Conservation (phyloP, 2,888 invertebrate genomes). For the Diaprepes abbreviatus region DNA sequence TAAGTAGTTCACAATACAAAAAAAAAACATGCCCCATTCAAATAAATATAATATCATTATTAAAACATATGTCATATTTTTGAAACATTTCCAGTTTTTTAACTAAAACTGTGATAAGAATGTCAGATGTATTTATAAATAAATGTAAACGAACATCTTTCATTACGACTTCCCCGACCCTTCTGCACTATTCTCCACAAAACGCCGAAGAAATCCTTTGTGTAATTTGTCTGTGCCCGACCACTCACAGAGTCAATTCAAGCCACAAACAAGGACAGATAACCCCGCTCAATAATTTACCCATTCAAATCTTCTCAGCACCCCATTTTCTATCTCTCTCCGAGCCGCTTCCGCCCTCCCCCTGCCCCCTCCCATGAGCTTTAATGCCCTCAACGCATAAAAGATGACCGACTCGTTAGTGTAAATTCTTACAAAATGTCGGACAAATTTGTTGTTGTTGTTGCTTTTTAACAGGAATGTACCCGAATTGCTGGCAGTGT, state of each 20-base stretch:
- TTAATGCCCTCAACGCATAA: conserved; percentile 2
- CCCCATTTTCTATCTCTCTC: conserved; percentile 40
- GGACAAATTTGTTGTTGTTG: conserved; percentile 1
- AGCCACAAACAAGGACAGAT: conserved; percentile 34
- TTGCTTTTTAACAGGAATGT: conserved; percentile 4
- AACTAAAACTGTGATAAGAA: too few relatives aligned
- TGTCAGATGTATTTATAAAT: too few relatives aligned
- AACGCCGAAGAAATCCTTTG: neutral
- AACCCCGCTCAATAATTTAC: conserved; percentile 34
- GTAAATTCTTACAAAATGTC: conserved; percentile 21
- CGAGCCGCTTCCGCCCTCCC: conserved; percentile 17
- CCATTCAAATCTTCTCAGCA: conserved; percentile 31
- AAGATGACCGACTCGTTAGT: conserved; percentile 13
- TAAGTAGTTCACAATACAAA: too few relatives aligned
- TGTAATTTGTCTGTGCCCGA: conserved; percentile 34
- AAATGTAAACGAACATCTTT: too few relatives aligned
- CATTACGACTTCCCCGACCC: neutral
- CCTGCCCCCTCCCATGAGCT: conserved; percentile 1
- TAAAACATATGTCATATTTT: too few relatives aligned
- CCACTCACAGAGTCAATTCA: conserved; percentile 42
- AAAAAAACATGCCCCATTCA: too few relatives aligned
- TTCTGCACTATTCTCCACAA: conserved; percentile 1
- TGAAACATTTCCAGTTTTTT: too few relatives aligned
- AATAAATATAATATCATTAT: too few relatives aligned
- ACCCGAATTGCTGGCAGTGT: conserved; percentile 18